Base-by-base conservation (phyloP, 2,888 invertebrate species). In the Julus scandinavius region DNA sequence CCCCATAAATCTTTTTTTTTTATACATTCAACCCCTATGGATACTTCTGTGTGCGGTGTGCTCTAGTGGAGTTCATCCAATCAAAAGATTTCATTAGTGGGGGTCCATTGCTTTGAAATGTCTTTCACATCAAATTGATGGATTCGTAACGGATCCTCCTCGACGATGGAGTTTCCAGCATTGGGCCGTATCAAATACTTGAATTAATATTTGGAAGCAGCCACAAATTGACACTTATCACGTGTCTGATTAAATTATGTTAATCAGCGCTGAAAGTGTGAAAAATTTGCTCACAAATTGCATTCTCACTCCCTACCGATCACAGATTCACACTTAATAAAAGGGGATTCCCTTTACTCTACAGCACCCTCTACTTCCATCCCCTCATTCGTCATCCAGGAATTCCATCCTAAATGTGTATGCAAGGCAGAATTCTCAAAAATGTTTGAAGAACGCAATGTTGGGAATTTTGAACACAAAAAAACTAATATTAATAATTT, bases 81-180 rank as follows among this genome's bases (percentile, higher is more conserved):
- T 72, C 63, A 72, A 72, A 72, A 72, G 63, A 72, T 72, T 72
- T 72, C 63, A 72, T 72, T 72, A 72, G 63, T 72, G 63, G 63
- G 63, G 63, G 63, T 72, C 63, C 63, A 72, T 20, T 72, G 63
- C 63, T 72, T 72, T 72, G 63, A 72, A 72, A 72, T 72, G 63
- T 72, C 63, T 72, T 72, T 72, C 63, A 72, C 63, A 72, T 72
- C 63, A 72, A 72, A 72, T 72, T 72, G 63, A 72, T 72, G 63
- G 63, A 72, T 72, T 72, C 63, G 63, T 72, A 72, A 72, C 63
- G 63, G 63, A 72, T 72, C 63, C 63, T 72, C 63, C 63, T 72
- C 63, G 63, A 72, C 63, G 63, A 72, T 72, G 63, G 20, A 72
- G 63, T 4, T 72, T 72, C 20, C 9, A 72, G 20, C 63, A 20